Percentiles rank a stretch among this genome's conserved stretches.
Evolutionary conservation across 2,113 vertebrate genomes (phyloP).

Genomic region (Lepus timidus): DNA sequence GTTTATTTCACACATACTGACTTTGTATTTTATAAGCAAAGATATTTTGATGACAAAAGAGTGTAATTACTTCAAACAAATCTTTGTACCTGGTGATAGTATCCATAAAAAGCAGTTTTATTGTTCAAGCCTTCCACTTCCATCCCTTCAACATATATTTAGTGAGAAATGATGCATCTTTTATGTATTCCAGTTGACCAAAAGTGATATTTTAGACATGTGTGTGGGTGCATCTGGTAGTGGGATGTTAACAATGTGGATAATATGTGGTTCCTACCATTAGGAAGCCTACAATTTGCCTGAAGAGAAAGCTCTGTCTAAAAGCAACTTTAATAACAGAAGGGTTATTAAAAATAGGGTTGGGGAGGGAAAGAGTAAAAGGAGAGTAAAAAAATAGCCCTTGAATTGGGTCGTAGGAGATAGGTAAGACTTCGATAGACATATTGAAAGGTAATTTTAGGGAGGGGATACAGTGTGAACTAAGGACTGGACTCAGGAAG

Average conservation of each 20-base stretch:
- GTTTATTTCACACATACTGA: constrained; percentile 6
- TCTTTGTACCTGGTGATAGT: background rate
- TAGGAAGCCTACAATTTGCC: background rate
- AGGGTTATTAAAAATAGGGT: background rate
- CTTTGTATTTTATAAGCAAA: constrained; percentile 10
- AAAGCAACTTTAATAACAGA: constrained; percentile 15
- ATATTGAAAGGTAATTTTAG: constrained; percentile 33
- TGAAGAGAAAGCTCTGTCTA: background rate
- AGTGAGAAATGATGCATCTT: constrained; percentile 5
- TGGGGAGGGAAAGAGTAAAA: background rate
- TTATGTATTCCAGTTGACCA: background rate
- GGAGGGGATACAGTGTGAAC: background rate
- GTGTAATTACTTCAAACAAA: background rate
- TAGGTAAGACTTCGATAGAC: background rate
- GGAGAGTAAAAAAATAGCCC: background rate
- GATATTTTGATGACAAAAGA: background rate
- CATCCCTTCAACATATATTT: background rate
- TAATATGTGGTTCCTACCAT: background rate
- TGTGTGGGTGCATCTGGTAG: background rate
- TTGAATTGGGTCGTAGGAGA: background rate
- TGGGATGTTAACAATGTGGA: background rate
- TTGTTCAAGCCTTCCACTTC: background rate
- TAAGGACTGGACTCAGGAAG: background rate
- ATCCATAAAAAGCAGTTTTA: background rate
- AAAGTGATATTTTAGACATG: background rate